Conservation (phyloP, 1,140 invertebrate species). For the Popillia japonica region DNA sequence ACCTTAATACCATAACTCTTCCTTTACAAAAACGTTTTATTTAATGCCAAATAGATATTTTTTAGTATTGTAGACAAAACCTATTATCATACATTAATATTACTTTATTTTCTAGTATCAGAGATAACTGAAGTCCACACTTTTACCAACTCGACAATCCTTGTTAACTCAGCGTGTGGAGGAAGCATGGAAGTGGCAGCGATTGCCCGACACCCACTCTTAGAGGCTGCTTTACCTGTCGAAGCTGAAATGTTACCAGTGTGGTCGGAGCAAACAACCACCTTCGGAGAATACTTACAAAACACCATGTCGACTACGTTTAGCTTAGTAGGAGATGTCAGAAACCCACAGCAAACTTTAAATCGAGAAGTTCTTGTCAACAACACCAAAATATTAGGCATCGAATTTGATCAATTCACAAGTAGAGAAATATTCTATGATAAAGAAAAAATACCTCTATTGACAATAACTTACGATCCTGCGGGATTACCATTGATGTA, state of each 20-base stretch:
- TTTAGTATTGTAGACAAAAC: no score
- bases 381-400: slow-evolving; percentile 80
- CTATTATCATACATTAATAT: no score
- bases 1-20: no score
- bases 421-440: slow-evolving; percentile 91
- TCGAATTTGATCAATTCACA: slow-evolving; percentile 90
- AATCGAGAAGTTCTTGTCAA: slow-evolving; percentile 87
- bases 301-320: slow-evolving; percentile 84
- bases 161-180: slow-evolving; percentile 72
- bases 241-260: slow-evolving; percentile 91
- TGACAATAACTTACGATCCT: slow-evolving; percentile 87
- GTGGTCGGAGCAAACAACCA: slow-evolving; percentile 82
- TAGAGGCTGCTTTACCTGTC: slow-evolving; percentile 87
- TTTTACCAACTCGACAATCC: slow-evolving; percentile 81
- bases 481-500: slow-evolving; percentile 84
- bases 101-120: slow-evolving; percentile 61
- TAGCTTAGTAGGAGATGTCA: slow-evolving; percentile 81
- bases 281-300: slow-evolving; percentile 75
- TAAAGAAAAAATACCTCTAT: slow-evolving; percentile 78
- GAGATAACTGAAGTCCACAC: slow-evolving; percentile 75
- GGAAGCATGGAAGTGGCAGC: slow-evolving; percentile 78
- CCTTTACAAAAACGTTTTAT: no score
- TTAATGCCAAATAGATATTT: no score
- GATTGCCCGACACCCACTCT: slow-evolving; percentile 82
- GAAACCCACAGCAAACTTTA: slow-evolving; percentile 82